A percentile compares a stretch with the other conserved stretches of the same genome.
Conservation (phyloP, 2,113 vertebrate species). For the Passerina amoena region DNA sequence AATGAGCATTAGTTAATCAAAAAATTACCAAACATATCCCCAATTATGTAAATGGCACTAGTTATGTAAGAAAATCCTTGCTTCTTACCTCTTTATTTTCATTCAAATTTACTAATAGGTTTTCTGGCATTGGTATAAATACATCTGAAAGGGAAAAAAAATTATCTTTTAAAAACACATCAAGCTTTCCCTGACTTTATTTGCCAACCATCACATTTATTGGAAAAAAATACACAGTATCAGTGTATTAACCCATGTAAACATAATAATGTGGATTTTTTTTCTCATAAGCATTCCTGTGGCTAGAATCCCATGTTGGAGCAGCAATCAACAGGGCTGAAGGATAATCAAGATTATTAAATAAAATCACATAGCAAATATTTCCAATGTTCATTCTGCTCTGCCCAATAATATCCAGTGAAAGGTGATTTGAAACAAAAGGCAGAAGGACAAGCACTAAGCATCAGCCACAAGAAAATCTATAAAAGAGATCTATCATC, state of each 20-base stretch:
- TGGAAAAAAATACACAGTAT: background rate
- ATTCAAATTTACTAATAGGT: constrained; percentile 94
- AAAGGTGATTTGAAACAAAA: background rate
- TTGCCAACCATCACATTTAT: background rate
- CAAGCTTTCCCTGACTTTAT: background rate
- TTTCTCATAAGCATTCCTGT: background rate
- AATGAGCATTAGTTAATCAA: background rate
- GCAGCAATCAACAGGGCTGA: background rate
- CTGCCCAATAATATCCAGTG: background rate
- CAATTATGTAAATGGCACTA: background rate
- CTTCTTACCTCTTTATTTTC: constrained; percentile 96
- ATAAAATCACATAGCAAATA: background rate
- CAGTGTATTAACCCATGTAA: background rate
- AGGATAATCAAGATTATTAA: background rate
- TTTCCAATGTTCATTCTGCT: background rate
- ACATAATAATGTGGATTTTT: background rate
- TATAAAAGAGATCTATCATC: background rate
- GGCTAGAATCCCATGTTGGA: background rate
- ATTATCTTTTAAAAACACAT: background rate
- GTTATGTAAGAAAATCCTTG: constrained; percentile 55
- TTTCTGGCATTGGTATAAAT: constrained; percentile 97
- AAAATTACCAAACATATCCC: background rate
- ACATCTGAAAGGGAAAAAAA: constrained; percentile 83
- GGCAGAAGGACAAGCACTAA: background rate
- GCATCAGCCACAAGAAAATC: background rate